Evolutionary conservation across 2,113 vertebrate species (phyloP).

Genomic region (Centropristis striata): DNA sequence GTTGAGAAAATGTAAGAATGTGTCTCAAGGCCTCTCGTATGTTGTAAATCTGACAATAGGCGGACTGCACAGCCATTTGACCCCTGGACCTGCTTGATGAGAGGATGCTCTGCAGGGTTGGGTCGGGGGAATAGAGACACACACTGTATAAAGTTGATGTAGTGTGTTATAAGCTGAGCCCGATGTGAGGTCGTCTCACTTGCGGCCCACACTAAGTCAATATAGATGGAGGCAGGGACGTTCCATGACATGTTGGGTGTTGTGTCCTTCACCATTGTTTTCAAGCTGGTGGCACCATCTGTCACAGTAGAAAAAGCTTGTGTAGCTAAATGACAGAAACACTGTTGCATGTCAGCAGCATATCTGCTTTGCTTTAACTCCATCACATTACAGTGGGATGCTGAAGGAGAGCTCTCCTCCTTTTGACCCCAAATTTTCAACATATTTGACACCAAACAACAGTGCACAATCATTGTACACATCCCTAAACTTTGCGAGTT

Average conservation of each 20-base stretch:
- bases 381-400: neutral
- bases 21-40: constrained; percentile 60
- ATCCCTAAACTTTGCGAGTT: constrained; percentile 4
- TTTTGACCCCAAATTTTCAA: neutral
- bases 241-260: constrained; percentile 53
- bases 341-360: constrained; percentile 42
- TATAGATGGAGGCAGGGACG: constrained; percentile 59
- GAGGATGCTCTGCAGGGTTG: constrained; percentile 55
- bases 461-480: neutral
- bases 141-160: constrained; percentile 65
- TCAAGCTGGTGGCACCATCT: constrained; percentile 73
- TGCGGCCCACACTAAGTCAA: constrained; percentile 64
- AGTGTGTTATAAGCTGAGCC: constrained; percentile 54
- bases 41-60: constrained; percentile 74
- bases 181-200: constrained; percentile 58
- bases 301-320: constrained; percentile 61
- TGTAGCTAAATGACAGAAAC: constrained; percentile 53
- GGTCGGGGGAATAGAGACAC: constrained; percentile 59
- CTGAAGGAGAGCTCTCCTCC: neutral
- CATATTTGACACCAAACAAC: constrained; percentile 33
- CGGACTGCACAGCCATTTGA: constrained; percentile 57
- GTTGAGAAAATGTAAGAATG: constrained; percentile 61
- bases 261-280: constrained; percentile 77
- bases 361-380: neutral
- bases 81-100: constrained; percentile 65